Evolutionary conservation across 2,797 vertebrate genomes (phyloP).

Genomic region (Caiman crocodilus): DNA sequence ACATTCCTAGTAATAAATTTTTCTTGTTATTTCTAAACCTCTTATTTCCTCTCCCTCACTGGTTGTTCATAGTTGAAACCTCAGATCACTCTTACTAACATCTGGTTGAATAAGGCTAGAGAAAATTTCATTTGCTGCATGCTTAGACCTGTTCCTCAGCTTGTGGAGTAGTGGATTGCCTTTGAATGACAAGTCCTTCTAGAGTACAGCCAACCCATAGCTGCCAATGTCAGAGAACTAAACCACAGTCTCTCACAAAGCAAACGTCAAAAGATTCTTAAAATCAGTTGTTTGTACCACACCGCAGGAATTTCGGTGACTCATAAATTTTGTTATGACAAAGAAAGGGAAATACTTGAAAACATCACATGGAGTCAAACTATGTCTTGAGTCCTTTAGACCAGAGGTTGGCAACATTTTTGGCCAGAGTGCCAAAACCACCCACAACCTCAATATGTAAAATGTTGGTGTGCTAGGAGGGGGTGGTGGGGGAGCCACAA

Average conservation of each 20-base stretch:
- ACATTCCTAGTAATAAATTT: background rate
- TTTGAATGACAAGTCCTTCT: background rate
- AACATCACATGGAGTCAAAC: background rate
- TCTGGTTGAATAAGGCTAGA: background rate
- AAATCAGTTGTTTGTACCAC: conserved; percentile 21
- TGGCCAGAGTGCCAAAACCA: no score
- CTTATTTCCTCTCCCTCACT: background rate
- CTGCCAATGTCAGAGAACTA: conserved; percentile 16
- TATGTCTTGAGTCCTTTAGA: background rate
- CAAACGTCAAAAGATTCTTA: conserved; percentile 19
- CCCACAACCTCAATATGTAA: no score
- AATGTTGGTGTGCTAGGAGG: no score
- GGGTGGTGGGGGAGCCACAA: no score
- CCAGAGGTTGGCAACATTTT: background rate
- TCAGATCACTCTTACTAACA: background rate
- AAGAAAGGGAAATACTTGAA: conserved; percentile 31
- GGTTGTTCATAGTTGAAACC: background rate
- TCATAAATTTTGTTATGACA: conserved; percentile 58
- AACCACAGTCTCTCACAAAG: conserved; percentile 5
- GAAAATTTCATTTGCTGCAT: background rate
- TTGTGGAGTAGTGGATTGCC: background rate
- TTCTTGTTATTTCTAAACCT: background rate
- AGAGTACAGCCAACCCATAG: background rate
- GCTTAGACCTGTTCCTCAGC: background rate
- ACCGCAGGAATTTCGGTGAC: conserved; percentile 42